phyloP scores from a whole-genome alignment of 37 sponge, comb jelly and placozoan genomes.

The Chondrilla cf. caribensis region DNA sequence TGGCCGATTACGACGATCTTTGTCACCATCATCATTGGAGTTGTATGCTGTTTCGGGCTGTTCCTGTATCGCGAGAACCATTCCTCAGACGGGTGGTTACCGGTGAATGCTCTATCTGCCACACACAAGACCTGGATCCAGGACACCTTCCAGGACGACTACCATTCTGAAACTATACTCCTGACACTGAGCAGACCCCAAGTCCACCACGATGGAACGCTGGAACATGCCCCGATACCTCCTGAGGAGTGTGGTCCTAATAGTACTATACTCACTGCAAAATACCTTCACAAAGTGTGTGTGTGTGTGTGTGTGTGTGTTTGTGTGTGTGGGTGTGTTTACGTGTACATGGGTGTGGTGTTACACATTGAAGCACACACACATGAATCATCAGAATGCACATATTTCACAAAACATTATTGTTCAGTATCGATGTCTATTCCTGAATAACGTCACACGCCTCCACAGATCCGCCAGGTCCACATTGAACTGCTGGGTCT shows the following conservation, averaged over 20 bases:
- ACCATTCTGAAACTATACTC: neutral
- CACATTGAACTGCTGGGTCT: neutral
- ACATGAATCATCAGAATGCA: neutral
- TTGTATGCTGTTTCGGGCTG: neutral
- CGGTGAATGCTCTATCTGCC: neutral
- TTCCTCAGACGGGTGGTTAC: conserved; percentile 5
- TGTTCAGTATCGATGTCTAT: too few relatives aligned
- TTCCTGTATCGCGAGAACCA: neutral
- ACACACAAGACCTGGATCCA: neutral
- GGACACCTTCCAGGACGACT: neutral
- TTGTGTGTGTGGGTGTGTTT: neutral
- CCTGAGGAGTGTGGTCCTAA: neutral
- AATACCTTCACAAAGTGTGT: neutral
- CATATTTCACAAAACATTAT: too few relatives aligned
- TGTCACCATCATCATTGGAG: neutral
- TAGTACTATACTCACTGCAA: neutral
- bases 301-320: too few relatives aligned
- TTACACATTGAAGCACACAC: neutral
- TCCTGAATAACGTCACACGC: too few relatives aligned
- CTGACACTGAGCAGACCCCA: neutral
- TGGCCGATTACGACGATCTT: conserved; percentile 4
- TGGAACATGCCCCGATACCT: neutral
- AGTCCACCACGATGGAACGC: neutral
- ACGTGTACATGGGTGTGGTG: neutral
- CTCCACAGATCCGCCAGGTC: too few relatives aligned